Conservation (phyloP, 2,113 vertebrate species). For the Oryzias curvinotus region DNA sequence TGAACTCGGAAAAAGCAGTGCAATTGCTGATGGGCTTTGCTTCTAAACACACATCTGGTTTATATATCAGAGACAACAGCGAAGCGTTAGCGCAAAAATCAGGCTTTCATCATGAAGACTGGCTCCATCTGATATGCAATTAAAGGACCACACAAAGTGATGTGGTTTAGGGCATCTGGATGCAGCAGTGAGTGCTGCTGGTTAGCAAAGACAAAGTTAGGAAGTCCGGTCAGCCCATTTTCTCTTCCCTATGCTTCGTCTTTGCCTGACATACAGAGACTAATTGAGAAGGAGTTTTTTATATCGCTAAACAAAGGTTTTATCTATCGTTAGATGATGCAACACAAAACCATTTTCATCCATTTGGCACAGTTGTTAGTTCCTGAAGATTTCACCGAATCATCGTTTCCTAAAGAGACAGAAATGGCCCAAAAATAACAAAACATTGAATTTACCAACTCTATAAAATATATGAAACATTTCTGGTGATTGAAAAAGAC, state of each 20-base stretch:
- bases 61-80: conserved; percentile 70
- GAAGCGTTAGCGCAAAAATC: conserved; percentile 61
- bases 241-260: not conserved
- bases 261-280: not conserved
- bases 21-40: conserved; percentile 52
- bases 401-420: no score
- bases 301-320: conserved; percentile 3
- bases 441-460: no score
- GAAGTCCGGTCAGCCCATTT: not conserved
- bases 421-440: no score
- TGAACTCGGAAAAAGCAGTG: conserved; percentile 38
- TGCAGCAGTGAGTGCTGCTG: conserved; percentile 21
- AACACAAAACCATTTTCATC: not conserved
- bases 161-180: conserved; percentile 54
- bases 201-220: conserved; percentile 7
- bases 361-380: no score
- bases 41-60: conserved; percentile 76
- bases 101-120: conserved; percentile 72
- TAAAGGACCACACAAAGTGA: conserved; percentile 70
- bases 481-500: no score
- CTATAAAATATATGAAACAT: not conserved
- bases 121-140: conserved; percentile 67
- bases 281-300: conserved; percentile 5
- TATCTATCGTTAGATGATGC: not conserved
- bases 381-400: no score